Base-by-base conservation (phyloP, 1,140 invertebrate genomes). In the Cydia strobilella region DNA sequence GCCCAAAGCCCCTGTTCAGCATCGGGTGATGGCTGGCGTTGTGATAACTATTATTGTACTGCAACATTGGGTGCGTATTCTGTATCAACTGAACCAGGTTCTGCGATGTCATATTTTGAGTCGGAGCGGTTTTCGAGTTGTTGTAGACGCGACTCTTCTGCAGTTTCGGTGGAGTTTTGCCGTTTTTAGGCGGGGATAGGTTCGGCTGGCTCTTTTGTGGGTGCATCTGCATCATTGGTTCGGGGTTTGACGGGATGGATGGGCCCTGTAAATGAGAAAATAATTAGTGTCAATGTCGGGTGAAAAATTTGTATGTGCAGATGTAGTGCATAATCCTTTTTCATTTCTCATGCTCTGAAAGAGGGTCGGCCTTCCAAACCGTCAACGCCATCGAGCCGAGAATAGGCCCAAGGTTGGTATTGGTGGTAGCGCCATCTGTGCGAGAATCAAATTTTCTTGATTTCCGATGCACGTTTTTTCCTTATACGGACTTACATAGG, bases 31-130 rank as follows among this genome's bases (percentile, higher is more conserved):
- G 90, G 35, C 79, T 91, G 0, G 90, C 91, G 35, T 93, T 92
- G 27, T 93, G 89, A 42, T 80, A 92, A 74, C 90, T 90, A 73
- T 90, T 92, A 54, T 87, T 92, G 18, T 80, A 86, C 59, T 90
- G 88, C 23, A 94, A 78, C 84, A 94, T 91, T 7, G 94, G 94
- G 87, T 95, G 94, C 3, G 94, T 94, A 77, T 94, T 94, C 79
- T 95, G 94, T 73, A 95, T 94, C 71, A 94, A 85, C 75, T 94
- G 94, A 0, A 94, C 93, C 35, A 94, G 79, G 65, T 91, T 88
- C 79, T 93, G 88, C 62, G 90, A 89, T 3, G 89, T 77, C 73
- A 77, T 54, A 6, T 88, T 90, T 42, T 90, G 85, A 0, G 88
- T 72, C 74, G 72, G 75, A 9, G 51, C 18, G 18, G 54, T 83